Evolutionary conservation across 2,888 invertebrate species (phyloP), one percentile per base, ranked within the genome.

Genomic region (Hypomecis punctinalis): DNA sequence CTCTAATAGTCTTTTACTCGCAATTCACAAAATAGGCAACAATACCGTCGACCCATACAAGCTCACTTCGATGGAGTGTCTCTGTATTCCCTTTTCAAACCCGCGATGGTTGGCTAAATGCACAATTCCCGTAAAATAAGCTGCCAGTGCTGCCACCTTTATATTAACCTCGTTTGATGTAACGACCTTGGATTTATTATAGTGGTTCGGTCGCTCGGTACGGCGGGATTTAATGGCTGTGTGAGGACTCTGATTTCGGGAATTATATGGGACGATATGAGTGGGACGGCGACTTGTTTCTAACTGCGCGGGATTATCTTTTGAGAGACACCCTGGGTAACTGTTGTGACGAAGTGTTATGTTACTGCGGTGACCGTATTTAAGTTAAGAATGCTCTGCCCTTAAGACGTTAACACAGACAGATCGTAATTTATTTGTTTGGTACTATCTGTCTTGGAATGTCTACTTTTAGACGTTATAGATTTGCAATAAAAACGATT

Each of bases 91-190:
- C 5, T 36, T 36, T 47, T 11, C 39, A 13, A 52, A 55, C 53
- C 51, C 54, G 51, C 51, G 59, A 64, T 43, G 48, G 42, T 47
- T 48, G 59, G 51, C 59, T 66, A 67, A 83, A 81, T 78, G 79
- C 76, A 76, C 63, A 76, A 76, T 79, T 80, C 72, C 70, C 67
- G 63, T 67, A 66, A 70, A 79, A 78, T 79, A 78, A 81, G 23
- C 52, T 39, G 40, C 23, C 40, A 52, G 52, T 52, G 77, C 78
- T 75, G 76, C 78, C 80, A 81, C 81, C 82, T 81, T 78, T 80
- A 81, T 79, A 81, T 81, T 82, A 81, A 79, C 80, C 80, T 83
- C 82, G 78, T 83, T 83, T 78, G 74, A 69, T 51, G 77, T 77
- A 82, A 84, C 77, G 80, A 76, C 76, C 67, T 63, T 71, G 69